Conservation (phyloP, 2,888 invertebrate species). For the Troides helena region DNA sequence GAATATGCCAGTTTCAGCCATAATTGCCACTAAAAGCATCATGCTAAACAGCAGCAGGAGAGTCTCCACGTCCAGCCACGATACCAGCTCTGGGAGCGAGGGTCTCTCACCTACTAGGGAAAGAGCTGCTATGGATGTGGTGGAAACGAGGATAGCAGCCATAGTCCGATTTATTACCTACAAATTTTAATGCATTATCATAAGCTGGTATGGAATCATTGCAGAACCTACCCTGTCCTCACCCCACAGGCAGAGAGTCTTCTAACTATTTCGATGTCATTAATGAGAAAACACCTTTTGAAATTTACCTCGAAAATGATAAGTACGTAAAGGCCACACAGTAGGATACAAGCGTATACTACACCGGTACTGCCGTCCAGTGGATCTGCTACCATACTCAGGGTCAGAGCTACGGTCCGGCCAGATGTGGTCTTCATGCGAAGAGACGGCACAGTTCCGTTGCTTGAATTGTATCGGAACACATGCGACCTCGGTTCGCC, state of each 20-base stretch:
- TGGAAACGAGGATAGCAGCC: slow-evolving; percentile 90
- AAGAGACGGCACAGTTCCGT: slow-evolving; percentile 38
- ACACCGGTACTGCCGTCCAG: slow-evolving; percentile 84
- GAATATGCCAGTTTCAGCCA: slow-evolving; percentile 94
- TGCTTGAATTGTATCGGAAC: slow-evolving; percentile 49
- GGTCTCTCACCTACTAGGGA: slow-evolving; percentile 89
- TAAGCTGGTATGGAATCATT: no score
- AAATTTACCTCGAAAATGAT: slow-evolving; percentile 90
- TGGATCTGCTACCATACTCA: slow-evolving; percentile 82
- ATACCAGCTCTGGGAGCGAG: slow-evolving; percentile 86
- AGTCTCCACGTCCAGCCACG: slow-evolving; percentile 93
- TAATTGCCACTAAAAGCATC: slow-evolving; percentile 94
- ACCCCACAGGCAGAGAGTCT: no score
- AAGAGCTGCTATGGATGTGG: slow-evolving; percentile 87
- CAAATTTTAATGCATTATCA: no score
- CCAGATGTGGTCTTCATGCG: slow-evolving; percentile 47
- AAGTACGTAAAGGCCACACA: slow-evolving; percentile 87
- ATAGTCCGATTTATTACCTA: slow-evolving; percentile 91
- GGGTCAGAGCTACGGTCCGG: slow-evolving; percentile 51
- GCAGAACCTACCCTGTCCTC: no score
- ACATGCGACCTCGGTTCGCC: slow-evolving; percentile 64
- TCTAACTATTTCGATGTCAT: no score
- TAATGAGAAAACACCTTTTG: no score
- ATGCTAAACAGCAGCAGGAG: slow-evolving; percentile 90
- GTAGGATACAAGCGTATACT: slow-evolving; percentile 85